Evolutionary conservation across 2,113 vertebrate species (phyloP).

Genomic region (Origma solitaria): DNA sequence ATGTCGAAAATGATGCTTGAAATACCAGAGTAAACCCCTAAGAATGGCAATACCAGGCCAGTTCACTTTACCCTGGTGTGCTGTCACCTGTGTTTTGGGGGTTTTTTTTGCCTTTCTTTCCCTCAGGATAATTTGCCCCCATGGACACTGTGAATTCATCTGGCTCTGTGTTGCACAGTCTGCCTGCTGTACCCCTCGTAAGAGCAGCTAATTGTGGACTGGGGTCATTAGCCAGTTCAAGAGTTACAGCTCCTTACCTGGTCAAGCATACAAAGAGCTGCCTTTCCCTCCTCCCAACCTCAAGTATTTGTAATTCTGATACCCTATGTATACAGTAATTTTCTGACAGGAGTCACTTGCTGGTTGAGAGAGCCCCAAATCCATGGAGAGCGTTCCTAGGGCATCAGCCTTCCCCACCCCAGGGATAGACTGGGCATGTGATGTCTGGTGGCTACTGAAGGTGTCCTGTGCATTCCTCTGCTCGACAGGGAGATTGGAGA

Average conservation of each 20-base stretch:
- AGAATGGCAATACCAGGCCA: not conserved
- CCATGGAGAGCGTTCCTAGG: not conserved
- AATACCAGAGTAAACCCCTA: not conserved
- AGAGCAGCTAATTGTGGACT: accelerated
- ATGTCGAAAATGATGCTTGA: not conserved
- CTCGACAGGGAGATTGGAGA: not conserved
- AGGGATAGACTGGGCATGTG: accelerated
- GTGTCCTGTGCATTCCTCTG: not conserved
- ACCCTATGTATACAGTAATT: accelerated
- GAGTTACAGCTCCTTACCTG: not conserved
- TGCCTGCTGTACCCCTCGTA: not conserved
- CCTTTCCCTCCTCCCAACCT: not conserved
- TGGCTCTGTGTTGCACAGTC: accelerated
- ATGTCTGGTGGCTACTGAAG: accelerated
- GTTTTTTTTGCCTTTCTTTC: not conserved
- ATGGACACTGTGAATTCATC: not conserved
- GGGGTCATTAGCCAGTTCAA: not conserved
- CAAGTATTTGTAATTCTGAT: accelerated
- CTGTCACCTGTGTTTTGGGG: not conserved
- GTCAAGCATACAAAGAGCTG: not conserved
- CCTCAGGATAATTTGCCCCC: not conserved
- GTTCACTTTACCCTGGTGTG: not conserved
- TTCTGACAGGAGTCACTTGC: not conserved
- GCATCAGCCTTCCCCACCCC: not conserved
- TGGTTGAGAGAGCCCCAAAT: not conserved